Evolutionary conservation across 2,797 vertebrate species (phyloP).

Genomic region (Tapera naevia): DNA sequence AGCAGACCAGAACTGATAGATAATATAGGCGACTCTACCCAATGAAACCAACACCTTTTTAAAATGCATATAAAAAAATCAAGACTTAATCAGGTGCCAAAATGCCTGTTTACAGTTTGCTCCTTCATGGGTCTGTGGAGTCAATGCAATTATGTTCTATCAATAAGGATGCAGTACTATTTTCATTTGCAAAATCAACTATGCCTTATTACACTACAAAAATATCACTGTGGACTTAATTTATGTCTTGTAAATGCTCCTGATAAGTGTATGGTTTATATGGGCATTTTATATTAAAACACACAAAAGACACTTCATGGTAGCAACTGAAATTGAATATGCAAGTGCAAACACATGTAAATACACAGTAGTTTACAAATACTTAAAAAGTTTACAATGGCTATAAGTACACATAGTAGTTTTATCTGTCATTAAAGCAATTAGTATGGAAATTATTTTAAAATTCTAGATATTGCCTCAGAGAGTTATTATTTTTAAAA

Average conservation of each 20-base stretch:
- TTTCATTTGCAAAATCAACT: neutral
- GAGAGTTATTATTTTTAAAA: neutral
- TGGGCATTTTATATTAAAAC: neutral
- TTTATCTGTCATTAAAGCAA: neutral
- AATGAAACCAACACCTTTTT: neutral
- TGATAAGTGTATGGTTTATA: neutral
- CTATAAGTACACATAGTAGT: neutral
- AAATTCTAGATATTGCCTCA: neutral
- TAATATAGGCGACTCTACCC: neutral
- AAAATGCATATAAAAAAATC: neutral
- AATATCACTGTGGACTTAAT: neutral
- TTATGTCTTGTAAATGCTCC: neutral
- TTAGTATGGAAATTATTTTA: neutral
- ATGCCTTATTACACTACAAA: neutral
- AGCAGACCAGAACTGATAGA: neutral
- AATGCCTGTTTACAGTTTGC: neutral
- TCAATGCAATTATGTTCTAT: neutral
- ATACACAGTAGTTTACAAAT: neutral
- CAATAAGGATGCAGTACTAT: neutral
- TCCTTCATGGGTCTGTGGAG: neutral
- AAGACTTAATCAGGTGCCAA: neutral
- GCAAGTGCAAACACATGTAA: rapidly evolving
- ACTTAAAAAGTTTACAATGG: neutral
- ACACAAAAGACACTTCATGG: neutral
- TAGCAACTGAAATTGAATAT: neutral